Evolutionary conservation across 2,888 invertebrate species (phyloP).

Genomic region (Lasioglossum malachurum): DNA sequence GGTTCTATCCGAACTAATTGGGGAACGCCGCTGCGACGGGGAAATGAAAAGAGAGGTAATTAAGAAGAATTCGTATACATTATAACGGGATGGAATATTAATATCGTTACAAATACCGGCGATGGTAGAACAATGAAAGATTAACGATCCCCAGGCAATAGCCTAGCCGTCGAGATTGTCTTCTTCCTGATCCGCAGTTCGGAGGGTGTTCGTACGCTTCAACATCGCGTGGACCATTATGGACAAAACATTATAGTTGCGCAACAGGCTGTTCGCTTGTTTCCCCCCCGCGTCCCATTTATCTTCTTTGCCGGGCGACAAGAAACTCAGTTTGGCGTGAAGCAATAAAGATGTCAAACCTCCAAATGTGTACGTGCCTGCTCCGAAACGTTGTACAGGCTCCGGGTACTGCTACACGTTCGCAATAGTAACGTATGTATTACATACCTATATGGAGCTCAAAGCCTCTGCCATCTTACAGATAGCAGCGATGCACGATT

Average conservation of each 20-base stretch:
- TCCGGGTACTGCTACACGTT: background rate
- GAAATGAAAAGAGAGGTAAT: background rate
- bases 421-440: background rate
- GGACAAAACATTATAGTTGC: background rate
- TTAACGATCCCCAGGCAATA: background rate
- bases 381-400: background rate
- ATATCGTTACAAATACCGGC: background rate
- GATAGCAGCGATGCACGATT: background rate
- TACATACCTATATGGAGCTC: background rate
- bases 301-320: background rate
- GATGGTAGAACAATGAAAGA: background rate
- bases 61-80: background rate
- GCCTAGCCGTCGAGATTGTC: background rate
- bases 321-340: background rate
- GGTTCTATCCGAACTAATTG: background rate
- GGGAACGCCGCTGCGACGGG: background rate
- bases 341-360: conserved; percentile 9
- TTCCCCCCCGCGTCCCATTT: background rate
- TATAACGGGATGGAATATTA: background rate
- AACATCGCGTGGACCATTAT: background rate
- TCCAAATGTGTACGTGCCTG: background rate
- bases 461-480: background rate
- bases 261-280: conserved; percentile 11
- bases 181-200: background rate
- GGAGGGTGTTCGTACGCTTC: background rate